phyloP scores from a whole-genome alignment of 1,140 invertebrate species.

The Psix sp. region DNA sequence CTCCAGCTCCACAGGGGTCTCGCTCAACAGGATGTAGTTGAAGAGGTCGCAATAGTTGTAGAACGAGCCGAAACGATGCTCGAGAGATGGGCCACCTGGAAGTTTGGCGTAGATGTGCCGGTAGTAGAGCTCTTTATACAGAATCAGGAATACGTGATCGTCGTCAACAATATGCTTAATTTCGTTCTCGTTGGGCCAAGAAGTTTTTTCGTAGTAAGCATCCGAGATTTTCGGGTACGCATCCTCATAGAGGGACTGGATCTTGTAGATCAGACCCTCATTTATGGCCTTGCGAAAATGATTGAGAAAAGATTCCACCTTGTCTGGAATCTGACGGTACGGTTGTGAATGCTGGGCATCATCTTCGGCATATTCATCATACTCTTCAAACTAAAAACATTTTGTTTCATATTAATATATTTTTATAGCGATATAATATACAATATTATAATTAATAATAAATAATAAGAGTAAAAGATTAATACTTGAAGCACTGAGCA shows the following conservation, averaged over 20 bases:
- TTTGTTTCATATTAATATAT: too few species aligned
- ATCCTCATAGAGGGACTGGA: conserved; percentile 89
- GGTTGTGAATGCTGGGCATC: background rate
- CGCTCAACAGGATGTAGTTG: conserved; percentile 94
- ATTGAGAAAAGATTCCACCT: conserved; percentile 80
- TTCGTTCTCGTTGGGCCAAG: conserved; percentile 92
- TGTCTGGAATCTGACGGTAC: background rate
- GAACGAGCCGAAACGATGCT: conserved; percentile 96
- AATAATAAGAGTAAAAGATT: too few species aligned
- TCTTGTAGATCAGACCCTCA: conserved; percentile 92
- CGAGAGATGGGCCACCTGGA: conserved; percentile 82
- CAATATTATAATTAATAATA: too few species aligned
- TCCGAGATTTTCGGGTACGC: conserved; percentile 94
- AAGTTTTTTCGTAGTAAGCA: conserved; percentile 91
- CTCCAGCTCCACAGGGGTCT: conserved; percentile 92
- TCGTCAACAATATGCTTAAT: conserved; percentile 87
- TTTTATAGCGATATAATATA: too few species aligned
- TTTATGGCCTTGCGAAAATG: conserved; percentile 92
- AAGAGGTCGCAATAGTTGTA: conserved; percentile 99
- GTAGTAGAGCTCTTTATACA: conserved; percentile 98
- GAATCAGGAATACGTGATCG: conserved; percentile 90
- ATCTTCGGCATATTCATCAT: background rate
- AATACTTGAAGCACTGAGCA: too few species aligned
- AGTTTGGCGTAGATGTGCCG: conserved; percentile 94
- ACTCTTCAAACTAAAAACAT: background rate